These are phyloP conservation scores for Drosophila barbarae DNA, from an alignment of 2,888 invertebrate species.

Conservation along the genomic window DNA sequence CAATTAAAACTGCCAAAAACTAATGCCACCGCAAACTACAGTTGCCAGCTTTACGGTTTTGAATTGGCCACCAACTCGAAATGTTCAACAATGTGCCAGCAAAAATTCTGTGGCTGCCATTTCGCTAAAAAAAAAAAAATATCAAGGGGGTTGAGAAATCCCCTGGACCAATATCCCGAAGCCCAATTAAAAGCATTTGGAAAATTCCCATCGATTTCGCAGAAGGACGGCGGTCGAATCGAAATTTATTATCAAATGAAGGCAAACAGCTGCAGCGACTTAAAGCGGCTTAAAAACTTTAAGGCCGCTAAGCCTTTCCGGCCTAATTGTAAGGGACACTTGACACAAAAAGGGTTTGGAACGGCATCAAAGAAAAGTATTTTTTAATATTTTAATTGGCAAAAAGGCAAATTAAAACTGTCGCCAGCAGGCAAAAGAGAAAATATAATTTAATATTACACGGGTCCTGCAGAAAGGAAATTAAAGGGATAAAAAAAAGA, in stretches of 20 bases:
- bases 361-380: constrained; percentile 38
- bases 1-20: constrained; percentile 44
- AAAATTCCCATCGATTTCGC: constrained; percentile 42
- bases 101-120: constrained; percentile 38
- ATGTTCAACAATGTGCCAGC: constrained; percentile 54
- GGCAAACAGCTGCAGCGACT: constrained; percentile 63
- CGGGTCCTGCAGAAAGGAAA: neutral
- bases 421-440: constrained; percentile 6
- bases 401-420: constrained; percentile 47
- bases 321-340: constrained; percentile 58
- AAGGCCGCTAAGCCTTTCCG: constrained; percentile 49
- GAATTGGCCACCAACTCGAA: constrained; percentile 32
- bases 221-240: constrained; percentile 35
- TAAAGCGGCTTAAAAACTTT: constrained; percentile 60
- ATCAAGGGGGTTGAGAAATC: constrained; percentile 12
- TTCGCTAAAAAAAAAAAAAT: constrained; percentile 15
- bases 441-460: constrained; percentile 29
- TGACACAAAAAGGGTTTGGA: constrained; percentile 30
- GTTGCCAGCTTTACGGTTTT: constrained; percentile 50
- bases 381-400: constrained; percentile 52
- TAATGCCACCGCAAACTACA: constrained; percentile 57
- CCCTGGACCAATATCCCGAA: constrained; percentile 21
- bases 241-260: constrained; percentile 57
- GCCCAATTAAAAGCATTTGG: constrained; percentile 52
- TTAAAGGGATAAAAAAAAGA: constrained; percentile 7